Conservation (phyloP, 2,888 invertebrate species). For the Catocala nupta region DNA sequence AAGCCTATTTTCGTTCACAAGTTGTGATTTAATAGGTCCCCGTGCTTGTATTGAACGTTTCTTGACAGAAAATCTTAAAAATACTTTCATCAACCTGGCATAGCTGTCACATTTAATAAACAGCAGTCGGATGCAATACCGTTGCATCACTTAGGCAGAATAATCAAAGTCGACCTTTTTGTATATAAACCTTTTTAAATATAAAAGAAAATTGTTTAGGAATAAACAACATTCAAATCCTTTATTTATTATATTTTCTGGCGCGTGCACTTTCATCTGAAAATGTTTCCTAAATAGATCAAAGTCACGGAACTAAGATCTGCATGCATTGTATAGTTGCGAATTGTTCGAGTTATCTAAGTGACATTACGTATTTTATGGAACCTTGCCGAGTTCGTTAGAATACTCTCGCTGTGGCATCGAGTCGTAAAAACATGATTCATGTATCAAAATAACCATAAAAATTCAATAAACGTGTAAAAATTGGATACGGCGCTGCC, state of each 20-base stretch:
- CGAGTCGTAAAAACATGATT: conserved; percentile 67
- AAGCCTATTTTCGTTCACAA: too few species aligned
- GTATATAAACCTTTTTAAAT: too few species aligned
- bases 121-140: too few species aligned
- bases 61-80: too few species aligned
- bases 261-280: conserved; percentile 4
- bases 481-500: conserved; percentile 58
- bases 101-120: too few species aligned
- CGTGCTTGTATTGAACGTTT: too few species aligned
- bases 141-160: too few species aligned
- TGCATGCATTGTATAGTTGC: background rate
- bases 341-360: conserved; percentile 9
- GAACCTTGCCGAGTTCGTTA: conserved; percentile 35
- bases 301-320: background rate
- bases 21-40: too few species aligned
- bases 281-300: background rate
- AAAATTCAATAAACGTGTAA: conserved; percentile 68
- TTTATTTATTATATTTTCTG: too few species aligned
- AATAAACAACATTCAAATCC: too few species aligned
- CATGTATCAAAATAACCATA: conserved; percentile 68
- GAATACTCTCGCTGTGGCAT: conserved; percentile 55
- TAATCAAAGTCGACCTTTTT: background rate
- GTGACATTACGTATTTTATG: conserved; percentile 28
- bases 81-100: too few species aligned
- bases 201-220: conserved; percentile 15